Percentiles rank a stretch among this genome's conserved stretches.
These are phyloP conservation scores for Macrotis lagotis DNA, from an alignment of 2,113 vertebrate species.

Conservation along the genomic window DNA sequence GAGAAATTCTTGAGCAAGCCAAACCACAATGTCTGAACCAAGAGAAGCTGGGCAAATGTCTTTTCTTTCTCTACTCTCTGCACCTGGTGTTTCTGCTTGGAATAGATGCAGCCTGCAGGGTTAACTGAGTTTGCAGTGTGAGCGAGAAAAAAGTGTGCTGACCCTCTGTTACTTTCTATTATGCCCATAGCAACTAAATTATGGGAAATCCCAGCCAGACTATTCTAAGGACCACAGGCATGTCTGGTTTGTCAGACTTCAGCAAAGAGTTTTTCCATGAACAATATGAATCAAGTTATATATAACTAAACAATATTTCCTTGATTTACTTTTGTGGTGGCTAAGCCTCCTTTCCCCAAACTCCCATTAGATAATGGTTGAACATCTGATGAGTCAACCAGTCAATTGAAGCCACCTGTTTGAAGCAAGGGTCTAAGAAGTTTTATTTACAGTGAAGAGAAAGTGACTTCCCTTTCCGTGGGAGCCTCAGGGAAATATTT, in stretches of 20 bases:
- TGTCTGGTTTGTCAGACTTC: slow-evolving; percentile 60
- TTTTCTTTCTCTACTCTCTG: neutral
- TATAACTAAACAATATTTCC: slow-evolving; percentile 25
- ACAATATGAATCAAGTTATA: slow-evolving; percentile 49
- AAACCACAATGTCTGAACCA: neutral
- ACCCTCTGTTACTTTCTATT: neutral
- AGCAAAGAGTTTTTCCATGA: slow-evolving; percentile 46
- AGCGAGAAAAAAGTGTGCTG: neutral
- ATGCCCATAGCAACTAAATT: neutral
- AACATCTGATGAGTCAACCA: neutral
- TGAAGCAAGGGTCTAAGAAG: neutral
- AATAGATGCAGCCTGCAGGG: neutral
- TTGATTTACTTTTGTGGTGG: neutral
- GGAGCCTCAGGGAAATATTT: neutral
- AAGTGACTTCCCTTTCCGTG: neutral
- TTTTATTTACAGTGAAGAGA: neutral
- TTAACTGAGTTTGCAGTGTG: neutral
- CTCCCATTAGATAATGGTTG: neutral
- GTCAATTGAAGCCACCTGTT: neutral
- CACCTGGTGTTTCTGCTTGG: neutral
- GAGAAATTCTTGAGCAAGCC: neutral
- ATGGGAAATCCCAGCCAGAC: slow-evolving; percentile 50
- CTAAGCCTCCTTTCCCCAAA: neutral
- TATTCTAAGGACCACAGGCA: slow-evolving; percentile 64
- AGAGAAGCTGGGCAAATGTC: neutral